Evolutionary conservation across 2,797 vertebrate species (phyloP), one percentile per base, ranked within the genome.

Genomic region (Vireo griseus): DNA sequence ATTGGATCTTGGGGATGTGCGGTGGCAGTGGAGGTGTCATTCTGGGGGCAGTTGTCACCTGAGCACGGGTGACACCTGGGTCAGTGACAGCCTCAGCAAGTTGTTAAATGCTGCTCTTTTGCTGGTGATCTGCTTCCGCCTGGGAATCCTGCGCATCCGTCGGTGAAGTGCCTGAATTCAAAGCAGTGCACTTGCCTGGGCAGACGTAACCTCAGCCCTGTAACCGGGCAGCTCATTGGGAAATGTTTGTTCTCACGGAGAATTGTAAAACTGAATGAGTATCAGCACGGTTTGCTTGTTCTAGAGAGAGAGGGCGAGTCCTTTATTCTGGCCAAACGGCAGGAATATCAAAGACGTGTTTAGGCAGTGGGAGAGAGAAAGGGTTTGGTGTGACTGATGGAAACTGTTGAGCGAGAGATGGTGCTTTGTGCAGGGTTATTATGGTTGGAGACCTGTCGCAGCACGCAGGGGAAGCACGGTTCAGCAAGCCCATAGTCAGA

Each of bases 351-450:
- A 92, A 75, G 91, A 33, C 55, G 44, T n/a, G 8, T 82, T 92
- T 82, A 77, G 65, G 48, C 79, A 94, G 31, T 72, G 76, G 74
- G 71, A 91, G 81, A 84, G 77, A 61, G 81, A 67, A 89, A 67
- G 73, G 66, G 40, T 72, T 94, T 77, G 75, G 81, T 95, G 62
- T 91, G 75, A 65, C 44, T 80, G 95, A 68, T 0, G 16, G 89
- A 95, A 93, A 68, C 65, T 91, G 78, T 95, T 93, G 91, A 94
- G 94, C 85, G 90, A 95, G 89, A 35, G 54, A 47, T 7, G 14
- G 57, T 75, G 80, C 76, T 88, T 84, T 82, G 61, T 85, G 65
- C 5, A 2, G 80, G 55, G 45, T 92, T 92, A 77, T 92, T 88
- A 84, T 81, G 90, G 67, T 61, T 72, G 47, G 82, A 88, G 77